Evolutionary conservation across 1,140 invertebrate genomes (phyloP).

Genomic region (Cydia splendana): DNA sequence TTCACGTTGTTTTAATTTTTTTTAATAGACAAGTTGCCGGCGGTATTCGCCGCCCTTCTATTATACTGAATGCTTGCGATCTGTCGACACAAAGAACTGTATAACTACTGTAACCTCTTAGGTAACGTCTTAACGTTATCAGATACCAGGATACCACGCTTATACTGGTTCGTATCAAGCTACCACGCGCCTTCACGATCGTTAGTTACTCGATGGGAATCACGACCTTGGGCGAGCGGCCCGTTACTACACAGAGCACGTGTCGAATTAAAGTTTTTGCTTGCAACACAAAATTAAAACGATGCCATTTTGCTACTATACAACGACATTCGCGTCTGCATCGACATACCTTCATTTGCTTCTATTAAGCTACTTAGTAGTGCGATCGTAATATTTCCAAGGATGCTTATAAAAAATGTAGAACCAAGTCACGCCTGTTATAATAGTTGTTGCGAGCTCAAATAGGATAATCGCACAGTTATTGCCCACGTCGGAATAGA

Average conservation of each 20-base stretch:
- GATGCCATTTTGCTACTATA: slow-evolving; percentile 8
- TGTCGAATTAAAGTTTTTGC: slow-evolving; percentile 24
- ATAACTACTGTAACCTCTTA: too few relatives aligned
- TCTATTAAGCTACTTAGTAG: slow-evolving; percentile 30
- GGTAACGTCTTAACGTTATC: neutral
- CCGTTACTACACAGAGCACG: slow-evolving; percentile 3
- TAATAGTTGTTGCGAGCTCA: slow-evolving; percentile 52
- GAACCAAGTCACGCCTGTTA: slow-evolving; percentile 56
- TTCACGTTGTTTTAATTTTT: too few relatives aligned
- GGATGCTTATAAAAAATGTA: slow-evolving; percentile 43
- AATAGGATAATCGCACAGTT: slow-evolving; percentile 70
- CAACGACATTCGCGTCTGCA: slow-evolving; percentile 3
- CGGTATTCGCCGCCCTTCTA: too few relatives aligned
- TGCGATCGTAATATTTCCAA: slow-evolving; percentile 29
- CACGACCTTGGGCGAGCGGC: neutral
- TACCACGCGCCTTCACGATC: neutral
- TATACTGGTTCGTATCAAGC: neutral
- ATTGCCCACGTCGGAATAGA: slow-evolving; percentile 65
- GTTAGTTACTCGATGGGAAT: neutral
- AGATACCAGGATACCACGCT: neutral
- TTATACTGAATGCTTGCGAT: too few relatives aligned
- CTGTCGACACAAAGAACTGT: too few relatives aligned
- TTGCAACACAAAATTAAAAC: slow-evolving; percentile 22
- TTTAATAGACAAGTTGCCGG: too few relatives aligned
- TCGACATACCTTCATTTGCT: slow-evolving; percentile 27